Conservation (phyloP, 2,888 invertebrate species). For the Nycteola revayana region DNA sequence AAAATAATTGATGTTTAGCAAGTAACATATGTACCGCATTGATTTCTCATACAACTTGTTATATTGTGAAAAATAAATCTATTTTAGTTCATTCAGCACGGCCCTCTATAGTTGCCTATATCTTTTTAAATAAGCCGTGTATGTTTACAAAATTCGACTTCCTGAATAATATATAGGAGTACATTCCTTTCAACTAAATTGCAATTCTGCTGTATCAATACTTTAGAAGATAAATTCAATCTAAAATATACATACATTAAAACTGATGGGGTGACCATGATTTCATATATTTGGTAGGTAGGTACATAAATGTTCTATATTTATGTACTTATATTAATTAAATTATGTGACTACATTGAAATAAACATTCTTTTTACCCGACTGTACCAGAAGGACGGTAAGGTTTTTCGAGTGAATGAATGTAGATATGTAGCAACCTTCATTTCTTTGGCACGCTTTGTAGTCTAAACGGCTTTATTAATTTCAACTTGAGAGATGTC, state of each 20-base stretch:
- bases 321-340: constrained; percentile 2
- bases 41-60: constrained; percentile 2
- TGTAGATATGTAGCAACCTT: constrained; percentile 2
- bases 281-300: constrained; percentile 2
- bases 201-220: constrained; percentile 2
- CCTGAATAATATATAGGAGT: constrained; percentile 2
- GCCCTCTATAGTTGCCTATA: constrained; percentile 2
- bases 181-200: constrained; percentile 2
- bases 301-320: constrained; percentile 2
- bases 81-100: constrained; percentile 2
- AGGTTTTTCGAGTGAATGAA: constrained; percentile 2
- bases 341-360: constrained; percentile 2
- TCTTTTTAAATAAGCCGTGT: constrained; percentile 2
- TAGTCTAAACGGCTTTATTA: constrained; percentile 2
- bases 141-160: constrained; percentile 2
- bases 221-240: constrained; percentile 2
- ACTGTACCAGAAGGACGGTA: constrained; percentile 2
- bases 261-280: constrained; percentile 2
- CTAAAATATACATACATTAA: constrained; percentile 2
- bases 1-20: constrained; percentile 2
- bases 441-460: constrained; percentile 2
- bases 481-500: constrained; percentile 2
- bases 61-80: constrained; percentile 2
- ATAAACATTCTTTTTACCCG: constrained; percentile 2
- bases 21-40: constrained; percentile 2